phyloP scores from a whole-genome alignment of 2,888 invertebrate genomes.

The Odontomyia ornata region DNA sequence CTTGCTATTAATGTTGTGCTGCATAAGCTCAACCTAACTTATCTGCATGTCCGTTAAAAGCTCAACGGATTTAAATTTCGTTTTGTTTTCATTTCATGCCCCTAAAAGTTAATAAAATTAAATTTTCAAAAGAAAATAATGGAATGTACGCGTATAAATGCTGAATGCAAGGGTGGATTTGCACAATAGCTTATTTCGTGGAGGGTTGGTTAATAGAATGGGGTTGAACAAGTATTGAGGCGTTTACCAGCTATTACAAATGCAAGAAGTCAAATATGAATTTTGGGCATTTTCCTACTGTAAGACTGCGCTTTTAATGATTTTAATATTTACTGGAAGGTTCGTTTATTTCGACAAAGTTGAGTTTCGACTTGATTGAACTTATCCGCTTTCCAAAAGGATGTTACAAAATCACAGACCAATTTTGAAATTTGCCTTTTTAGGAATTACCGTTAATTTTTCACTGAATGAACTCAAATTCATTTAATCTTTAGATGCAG shows the following conservation, averaged over 20 bases:
- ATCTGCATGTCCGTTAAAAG: conserved; percentile 19
- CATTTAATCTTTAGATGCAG: no score
- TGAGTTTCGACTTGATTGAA: neutral
- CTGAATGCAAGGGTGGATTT: conserved; percentile 4
- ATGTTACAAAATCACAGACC: no score
- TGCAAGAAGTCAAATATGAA: neutral
- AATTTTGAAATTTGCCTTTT: no score
- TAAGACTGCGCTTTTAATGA: neutral
- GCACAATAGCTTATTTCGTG: neutral
- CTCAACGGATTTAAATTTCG: conserved; percentile 11
- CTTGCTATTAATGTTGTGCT: neutral
- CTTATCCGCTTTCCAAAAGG: no score
- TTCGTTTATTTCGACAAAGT: neutral
- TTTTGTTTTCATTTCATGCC: neutral
- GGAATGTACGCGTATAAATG: conserved; percentile 19
- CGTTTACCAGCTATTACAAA: neutral
- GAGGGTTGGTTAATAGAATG: neutral
- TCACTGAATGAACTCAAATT: no score
- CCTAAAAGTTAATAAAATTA: conserved; percentile 32
- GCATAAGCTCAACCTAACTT: neutral
- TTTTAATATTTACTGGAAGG: no score
- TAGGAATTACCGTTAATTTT: no score
- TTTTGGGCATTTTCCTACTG: neutral
- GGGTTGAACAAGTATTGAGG: neutral
- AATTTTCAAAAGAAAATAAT: conserved; percentile 40